Base-by-base conservation (phyloP, 2,797 vertebrate species). In the Nannoperca australis region DNA sequence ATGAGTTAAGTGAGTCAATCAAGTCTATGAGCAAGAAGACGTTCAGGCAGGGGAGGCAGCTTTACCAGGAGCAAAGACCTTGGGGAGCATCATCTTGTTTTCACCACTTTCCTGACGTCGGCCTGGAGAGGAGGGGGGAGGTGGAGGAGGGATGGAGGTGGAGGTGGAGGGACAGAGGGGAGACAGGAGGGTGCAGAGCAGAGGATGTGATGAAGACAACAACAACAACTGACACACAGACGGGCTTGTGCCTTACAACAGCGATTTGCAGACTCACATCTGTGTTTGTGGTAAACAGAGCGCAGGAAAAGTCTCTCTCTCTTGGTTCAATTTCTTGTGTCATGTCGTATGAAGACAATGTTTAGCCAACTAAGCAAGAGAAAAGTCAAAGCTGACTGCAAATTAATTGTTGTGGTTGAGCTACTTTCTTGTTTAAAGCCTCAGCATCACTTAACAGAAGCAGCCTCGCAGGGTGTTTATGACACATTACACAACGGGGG, bases 41-140 rank as follows among this genome's bases (percentile, higher is more conserved):
- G 14, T 30, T 24, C 40, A 30, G 53, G 24, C 13, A 44, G 72
- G 71, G 62, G 54, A 70, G 79, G 85, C 63, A 45, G 82, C 72
- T 92, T 96, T 96, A 96, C 94, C 94, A 79, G 95, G 92, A 92
- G 86, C 87, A 94, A 95, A 94, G 82, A 93, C 89, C 87, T 95
- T 96, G 88, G 91, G 87, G 34, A 92, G 89, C 70, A 78, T 81
- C 93, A 92, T 94, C 95, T 95, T 95, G 95, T 95, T 96, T 79
- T 96, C 95, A 75, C 89, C 92, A 51, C 92, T 91, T 79, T 95
- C 94, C 83, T 95, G 95, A n/a, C 94, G 94, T 78, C 94, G 95
- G 92, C 93, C 95, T 95, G 93, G 84, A 92, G 90, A 88, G 58
- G 45, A 56, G 22, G 67, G 51, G 55, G 36, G 44, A 58, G 24